Evolutionary conservation across 2,888 invertebrate species (phyloP), one percentile per base, ranked within the genome.

Genomic region (Phania funesta): DNA sequence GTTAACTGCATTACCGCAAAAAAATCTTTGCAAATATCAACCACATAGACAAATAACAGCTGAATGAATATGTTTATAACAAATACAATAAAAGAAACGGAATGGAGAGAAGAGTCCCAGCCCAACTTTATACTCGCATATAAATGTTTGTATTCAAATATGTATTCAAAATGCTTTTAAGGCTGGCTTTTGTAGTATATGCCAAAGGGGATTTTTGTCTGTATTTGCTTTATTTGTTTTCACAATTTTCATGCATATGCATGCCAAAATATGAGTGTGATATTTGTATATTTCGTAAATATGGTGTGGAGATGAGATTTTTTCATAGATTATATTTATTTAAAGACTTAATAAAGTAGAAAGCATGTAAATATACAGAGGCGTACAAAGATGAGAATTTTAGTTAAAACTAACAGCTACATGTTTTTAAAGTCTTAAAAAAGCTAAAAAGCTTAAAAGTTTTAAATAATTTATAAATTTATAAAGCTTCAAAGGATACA

Each of bases 21-120:
- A 70, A 70, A 56, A 70, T 65, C 65, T 70, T 75, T 54, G 35
- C 32, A 68, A 65, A 75, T 60, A 75, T 78, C 32, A 22, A 54
- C 81, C 71, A 60, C 71, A 75, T 50, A 83, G 75, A 80, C 78
- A 75, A 81, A 81, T 68, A 80, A 48, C 67, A 70, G 60, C 64
- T 54, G 67, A 82, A 73, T 68, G 77, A 54, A 78, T 78, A 78
- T 71, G 38, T 48, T 78, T 64, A 44, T 29, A 16, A 68, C 52
- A 54, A 48, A 46, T 60, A 56, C n/a, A 54, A 70, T 35, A 60
- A 64, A 16, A 38, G 20, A 18, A 46, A 20, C 20, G 48, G 26
- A 46, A 64, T 22, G 16, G 18, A 9, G 24, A 5, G 29, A 48
- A 20, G 13, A 26, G 11, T 35, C 24, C 60, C 41, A 41, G 26